Evolutionary conservation across 2,797 vertebrate genomes (phyloP), one percentile per base, ranked within the genome.

Genomic region (Cichlasoma orientale): DNA sequence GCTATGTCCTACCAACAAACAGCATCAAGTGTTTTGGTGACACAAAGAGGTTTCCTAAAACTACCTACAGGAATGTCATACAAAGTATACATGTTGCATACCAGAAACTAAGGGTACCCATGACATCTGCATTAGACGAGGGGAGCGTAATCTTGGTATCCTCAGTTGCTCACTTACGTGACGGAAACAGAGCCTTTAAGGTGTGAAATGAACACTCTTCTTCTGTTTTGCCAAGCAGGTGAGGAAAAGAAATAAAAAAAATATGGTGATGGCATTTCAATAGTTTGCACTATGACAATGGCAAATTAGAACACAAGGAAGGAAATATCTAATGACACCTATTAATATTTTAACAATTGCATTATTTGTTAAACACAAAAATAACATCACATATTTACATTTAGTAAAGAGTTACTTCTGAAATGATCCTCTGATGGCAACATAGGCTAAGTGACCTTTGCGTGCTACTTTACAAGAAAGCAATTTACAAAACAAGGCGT

Each of bases 201-300:
- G 97, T 97, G 98, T 99, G 97, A 99, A 99, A 99, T 99, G 98
- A 98, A 99, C 98, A 98, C 98, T 99, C 98, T 99, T 99, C 98
- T 99, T 99, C 98, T 99, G 98, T 97, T 95, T 95, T 97, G 97
- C 97, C 97, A 97, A 98, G 97, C 97, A 95, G 97, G 97, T 98
- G 97, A 98, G 96, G 95, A 97, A 97, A 97, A 93, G 97, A 97
- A 97, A 96, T 96, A 84, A 92, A 91, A 93, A 92, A 97, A 89
- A 96, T 91, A 96, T 96, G 96, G 95, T 96, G 96, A 99, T 97
- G 97, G 96, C 94, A 96, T 96, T 94, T 95, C 95, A 97, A 95
- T 91, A 92, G 86, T 93, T 91, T 92, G 92, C 95, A 95, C 92
- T 88, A 82, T 96, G 95, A 93, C 95, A 93, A 95, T 88, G 95